Percentiles rank a stretch among this genome's conserved stretches.
These are phyloP conservation scores for Ridgeia piscesae DNA, from an alignment of 1,140 invertebrate genomes.

Conservation along the genomic window DNA sequence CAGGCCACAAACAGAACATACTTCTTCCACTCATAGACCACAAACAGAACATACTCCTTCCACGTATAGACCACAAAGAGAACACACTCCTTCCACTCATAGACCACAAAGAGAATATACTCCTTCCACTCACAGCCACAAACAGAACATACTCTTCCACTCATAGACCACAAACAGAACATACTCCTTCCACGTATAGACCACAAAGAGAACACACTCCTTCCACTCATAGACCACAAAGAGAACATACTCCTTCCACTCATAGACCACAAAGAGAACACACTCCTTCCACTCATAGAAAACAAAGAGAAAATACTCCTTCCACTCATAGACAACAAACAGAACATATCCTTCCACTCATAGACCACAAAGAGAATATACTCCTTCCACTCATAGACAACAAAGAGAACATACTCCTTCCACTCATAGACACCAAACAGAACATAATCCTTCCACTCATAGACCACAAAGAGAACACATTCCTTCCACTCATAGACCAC, in stretches of 20 bases:
- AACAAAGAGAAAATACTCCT: background rate
- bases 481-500: constrained; percentile 23
- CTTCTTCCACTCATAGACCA: constrained; percentile 19
- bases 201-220: no score
- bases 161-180: background rate
- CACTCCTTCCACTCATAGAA: constrained; percentile 22
- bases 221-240: no score
- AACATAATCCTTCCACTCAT: no score
- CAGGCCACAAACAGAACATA: background rate
- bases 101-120: background rate
- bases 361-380: background rate
- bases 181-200: constrained; percentile 21
- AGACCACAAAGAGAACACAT: background rate
- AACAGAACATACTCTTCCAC: no score
- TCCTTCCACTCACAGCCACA: constrained; percentile 23
- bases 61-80: constrained; percentile 19
- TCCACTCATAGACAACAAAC: constrained; percentile 24
- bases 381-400: constrained; percentile 24
- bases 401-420: constrained; percentile 20
- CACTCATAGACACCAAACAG: constrained; percentile 23
- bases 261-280: constrained; percentile 18
- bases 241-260: constrained; percentile 20
- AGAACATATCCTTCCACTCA: no score
- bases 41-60: constrained; percentile 11
- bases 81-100: no score